Evolutionary conservation across 2,113 vertebrate genomes (phyloP).

Genomic region (Ceuthmochares aereus): DNA sequence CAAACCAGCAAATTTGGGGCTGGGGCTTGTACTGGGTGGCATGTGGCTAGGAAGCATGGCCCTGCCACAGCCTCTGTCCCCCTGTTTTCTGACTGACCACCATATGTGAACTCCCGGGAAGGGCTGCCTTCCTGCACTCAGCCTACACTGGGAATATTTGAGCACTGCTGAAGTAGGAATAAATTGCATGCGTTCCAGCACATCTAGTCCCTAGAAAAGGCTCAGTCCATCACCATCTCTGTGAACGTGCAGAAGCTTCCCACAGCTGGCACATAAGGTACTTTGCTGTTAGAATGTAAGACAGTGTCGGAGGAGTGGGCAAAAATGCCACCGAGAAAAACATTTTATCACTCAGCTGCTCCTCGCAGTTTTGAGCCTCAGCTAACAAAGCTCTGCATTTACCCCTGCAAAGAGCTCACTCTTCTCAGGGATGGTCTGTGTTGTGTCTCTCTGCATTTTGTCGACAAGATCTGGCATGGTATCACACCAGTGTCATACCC

Average conservation of each 20-base stretch:
- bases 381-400: rapidly evolving
- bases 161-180: neutral
- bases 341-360: neutral
- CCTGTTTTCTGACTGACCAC: neutral
- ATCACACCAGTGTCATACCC: neutral
- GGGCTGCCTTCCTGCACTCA: neutral
- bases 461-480: neutral
- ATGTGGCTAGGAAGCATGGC: rapidly evolving
- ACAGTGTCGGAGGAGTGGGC: neutral
- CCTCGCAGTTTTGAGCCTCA: neutral
- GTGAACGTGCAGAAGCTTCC: rapidly evolving
- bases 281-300: neutral
- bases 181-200: rapidly evolving
- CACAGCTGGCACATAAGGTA: rapidly evolving
- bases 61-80: neutral
- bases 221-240: neutral
- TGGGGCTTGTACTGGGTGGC: neutral
- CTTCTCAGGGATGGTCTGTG: neutral
- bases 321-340: neutral
- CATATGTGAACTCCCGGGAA: neutral
- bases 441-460: neutral
- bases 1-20: neutral
- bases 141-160: neutral
- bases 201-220: neutral
- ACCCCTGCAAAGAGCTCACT: neutral